Percentiles rank a stretch among this genome's conserved stretches.
phyloP scores from a whole-genome alignment of 2,888 invertebrate species.

The Erannis defoliaria region DNA sequence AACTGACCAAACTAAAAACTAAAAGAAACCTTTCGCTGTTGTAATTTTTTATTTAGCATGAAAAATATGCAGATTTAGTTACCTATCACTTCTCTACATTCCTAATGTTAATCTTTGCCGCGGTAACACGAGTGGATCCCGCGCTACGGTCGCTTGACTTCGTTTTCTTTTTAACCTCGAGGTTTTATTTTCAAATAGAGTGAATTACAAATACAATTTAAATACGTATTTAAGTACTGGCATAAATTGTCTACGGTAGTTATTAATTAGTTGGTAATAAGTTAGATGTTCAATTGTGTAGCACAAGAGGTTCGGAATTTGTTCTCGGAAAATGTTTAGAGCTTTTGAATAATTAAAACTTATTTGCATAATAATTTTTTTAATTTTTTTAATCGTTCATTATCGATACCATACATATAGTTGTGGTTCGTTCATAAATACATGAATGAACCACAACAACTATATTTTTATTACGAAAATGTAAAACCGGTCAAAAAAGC shows the following conservation, averaged over 20 bases:
- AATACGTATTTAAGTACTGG: constrained; percentile 51
- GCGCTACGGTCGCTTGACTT: constrained; percentile 53
- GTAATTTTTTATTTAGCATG: no score
- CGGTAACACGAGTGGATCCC: constrained; percentile 49
- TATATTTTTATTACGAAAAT: neutral
- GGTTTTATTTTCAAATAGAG: constrained; percentile 54
- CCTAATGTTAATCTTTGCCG: constrained; percentile 60
- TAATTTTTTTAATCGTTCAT: constrained; percentile 12
- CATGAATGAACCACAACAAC: neutral
- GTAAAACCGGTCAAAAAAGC: constrained; percentile 4
- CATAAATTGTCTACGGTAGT: constrained; percentile 47
- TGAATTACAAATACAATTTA: constrained; percentile 52
- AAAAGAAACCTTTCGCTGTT: neutral
- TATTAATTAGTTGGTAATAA: constrained; percentile 44
- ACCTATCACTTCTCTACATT: constrained; percentile 51
- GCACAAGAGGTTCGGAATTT: constrained; percentile 13
- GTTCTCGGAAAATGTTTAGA: constrained; percentile 6
- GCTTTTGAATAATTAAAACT: constrained; percentile 11
- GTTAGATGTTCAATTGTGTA: constrained; percentile 36
- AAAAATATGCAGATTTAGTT: constrained; percentile 12
- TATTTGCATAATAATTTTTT: constrained; percentile 14
- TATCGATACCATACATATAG: neutral
- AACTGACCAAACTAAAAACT: no score
- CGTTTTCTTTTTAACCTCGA: constrained; percentile 53
- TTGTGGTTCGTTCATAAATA: no score